A percentile compares a stretch with the other conserved stretches of the same genome.
phyloP scores from a whole-genome alignment of 2,113 vertebrate genomes.

The Ascaphus truei region DNA sequence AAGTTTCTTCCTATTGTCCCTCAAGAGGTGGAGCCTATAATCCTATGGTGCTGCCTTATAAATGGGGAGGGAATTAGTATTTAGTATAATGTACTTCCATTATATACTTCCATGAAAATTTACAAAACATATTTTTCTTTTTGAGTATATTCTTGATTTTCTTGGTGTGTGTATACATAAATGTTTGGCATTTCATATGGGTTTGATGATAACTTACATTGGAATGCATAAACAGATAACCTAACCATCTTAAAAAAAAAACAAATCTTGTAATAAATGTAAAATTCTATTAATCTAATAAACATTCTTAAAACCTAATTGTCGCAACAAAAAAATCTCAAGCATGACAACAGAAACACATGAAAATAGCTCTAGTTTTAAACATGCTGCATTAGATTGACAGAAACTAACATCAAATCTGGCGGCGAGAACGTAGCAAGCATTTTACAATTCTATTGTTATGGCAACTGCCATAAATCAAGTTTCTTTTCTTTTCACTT shows the following conservation, averaged over 20 bases:
- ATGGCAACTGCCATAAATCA: slow-evolving; percentile 21
- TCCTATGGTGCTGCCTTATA: too few relatives aligned
- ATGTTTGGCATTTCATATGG: too few relatives aligned
- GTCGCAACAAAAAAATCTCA: slow-evolving; percentile 26
- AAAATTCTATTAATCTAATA: slow-evolving; percentile 32
- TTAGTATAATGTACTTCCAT: too few relatives aligned
- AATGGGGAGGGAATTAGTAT: too few relatives aligned
- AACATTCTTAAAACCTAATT: slow-evolving; percentile 29
- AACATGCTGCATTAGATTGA: slow-evolving; percentile 21
- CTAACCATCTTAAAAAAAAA: neutral
- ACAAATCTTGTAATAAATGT: slow-evolving; percentile 13
- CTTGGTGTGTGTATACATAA: too few relatives aligned
- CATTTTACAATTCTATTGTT: slow-evolving; percentile 34
- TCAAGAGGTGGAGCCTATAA: too few relatives aligned
- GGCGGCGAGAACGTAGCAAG: slow-evolving; percentile 19
- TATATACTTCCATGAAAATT: too few relatives aligned
- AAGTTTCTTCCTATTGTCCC: too few relatives aligned
- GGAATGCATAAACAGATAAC: neutral
- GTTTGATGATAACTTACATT: neutral
- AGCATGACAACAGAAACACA: slow-evolving; percentile 34
- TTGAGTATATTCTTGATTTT: too few relatives aligned
- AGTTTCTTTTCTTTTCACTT: slow-evolving; percentile 22
- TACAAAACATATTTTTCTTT: too few relatives aligned
- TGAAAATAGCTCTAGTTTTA: slow-evolving; percentile 31
- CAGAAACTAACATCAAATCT: slow-evolving; percentile 15